Percentiles rank a stretch among this genome's conserved stretches.
Evolutionary conservation across 2,888 invertebrate genomes (phyloP).

Genomic region (Drosophila yooni): DNA sequence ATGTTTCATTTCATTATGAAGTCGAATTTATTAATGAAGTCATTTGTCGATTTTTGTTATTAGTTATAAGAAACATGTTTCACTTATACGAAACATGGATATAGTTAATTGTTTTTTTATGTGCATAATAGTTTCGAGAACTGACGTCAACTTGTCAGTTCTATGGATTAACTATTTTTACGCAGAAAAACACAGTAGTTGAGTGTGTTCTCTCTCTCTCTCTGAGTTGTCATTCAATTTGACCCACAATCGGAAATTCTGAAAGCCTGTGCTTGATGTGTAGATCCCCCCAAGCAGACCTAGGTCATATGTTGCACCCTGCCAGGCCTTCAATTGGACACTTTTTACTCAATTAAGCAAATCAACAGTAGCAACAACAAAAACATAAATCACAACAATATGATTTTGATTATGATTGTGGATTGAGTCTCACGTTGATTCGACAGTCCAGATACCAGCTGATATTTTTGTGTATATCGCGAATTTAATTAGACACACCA

Average conservation of each 20-base stretch:
- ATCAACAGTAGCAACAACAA: slow-evolving; percentile 65
- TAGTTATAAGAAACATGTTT: slow-evolving; percentile 49
- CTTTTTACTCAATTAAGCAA: slow-evolving; percentile 83
- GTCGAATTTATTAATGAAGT: slow-evolving; percentile 55
- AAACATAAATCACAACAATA: slow-evolving; percentile 12
- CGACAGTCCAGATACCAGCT: slow-evolving; percentile 9
- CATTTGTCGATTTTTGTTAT: slow-evolving; percentile 49
- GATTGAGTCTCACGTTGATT: slow-evolving; percentile 10
- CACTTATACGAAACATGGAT: slow-evolving; percentile 11
- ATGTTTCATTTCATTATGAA: slow-evolving; percentile 63
- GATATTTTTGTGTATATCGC: slow-evolving; percentile 11
- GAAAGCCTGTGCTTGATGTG: slow-evolving; percentile 12
- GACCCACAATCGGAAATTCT: slow-evolving; percentile 79
- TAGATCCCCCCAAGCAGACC: slow-evolving; percentile 37
- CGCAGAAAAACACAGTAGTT: slow-evolving; percentile 38
- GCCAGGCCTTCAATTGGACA: slow-evolving; percentile 68
- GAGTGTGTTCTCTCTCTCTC: background rate
- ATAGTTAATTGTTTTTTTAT: background rate
- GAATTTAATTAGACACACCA: slow-evolving; percentile 55
- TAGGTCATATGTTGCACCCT: slow-evolving; percentile 59
- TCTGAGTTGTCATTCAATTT: slow-evolving; percentile 70
- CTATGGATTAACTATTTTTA: slow-evolving; percentile 8
- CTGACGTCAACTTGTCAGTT: slow-evolving; percentile 45
- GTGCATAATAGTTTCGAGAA: slow-evolving; percentile 8
- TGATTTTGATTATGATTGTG: slow-evolving; percentile 34